Base-by-base conservation (phyloP, 2,888 invertebrate genomes). In the Alloscopus bannaensis region DNA sequence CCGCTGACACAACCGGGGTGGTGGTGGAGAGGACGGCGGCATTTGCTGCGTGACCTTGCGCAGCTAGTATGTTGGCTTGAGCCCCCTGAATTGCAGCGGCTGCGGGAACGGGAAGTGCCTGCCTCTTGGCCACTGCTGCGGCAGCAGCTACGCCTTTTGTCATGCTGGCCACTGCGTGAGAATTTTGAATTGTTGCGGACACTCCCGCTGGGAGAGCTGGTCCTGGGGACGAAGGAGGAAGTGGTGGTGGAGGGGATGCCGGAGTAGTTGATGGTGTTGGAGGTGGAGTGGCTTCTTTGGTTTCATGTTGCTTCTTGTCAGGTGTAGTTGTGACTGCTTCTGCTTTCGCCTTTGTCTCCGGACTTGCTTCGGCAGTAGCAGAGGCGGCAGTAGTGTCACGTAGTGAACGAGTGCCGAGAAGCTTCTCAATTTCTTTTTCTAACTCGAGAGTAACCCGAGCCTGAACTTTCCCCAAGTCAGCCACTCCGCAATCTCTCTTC, bases 121-220 rank as follows among this genome's bases (percentile, higher is more conserved):
- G 28, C 8, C 76, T 31, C 62, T 76, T 76, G 29, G 76, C 75
- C 16, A 68, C 68, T 2, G 76, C 76, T 3, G 57, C 50, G 29
- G 59, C 68, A 6, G 69, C 68, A 1, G 76, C 76, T 11, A 69
- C 69, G 0, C 76, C 76, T 0, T 36, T 76, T 0, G 60, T 36
- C 62, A 26, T 69, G 60, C 60, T 76, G 8, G 76, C 76, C 40
- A 18, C n/a, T 31, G 64, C 47, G 0, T 50, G n/a, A 2, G 55
- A 60, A n/a, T 68, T 69, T 47, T 76, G 76, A 3, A 76, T 42
- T 0, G 55, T 69, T 36, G 42, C 26, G 1, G 40, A 36, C 26
- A 47, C 28, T 60, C 62, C 76, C 3, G 45, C 52, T 3, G 31
- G 24, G 13, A 45, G 57, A 6, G 28, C 26, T 18, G 24, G 20